These are phyloP conservation scores for Bubo scandiacus DNA, from an alignment of 2,113 vertebrate genomes.

Conservation along the genomic window DNA sequence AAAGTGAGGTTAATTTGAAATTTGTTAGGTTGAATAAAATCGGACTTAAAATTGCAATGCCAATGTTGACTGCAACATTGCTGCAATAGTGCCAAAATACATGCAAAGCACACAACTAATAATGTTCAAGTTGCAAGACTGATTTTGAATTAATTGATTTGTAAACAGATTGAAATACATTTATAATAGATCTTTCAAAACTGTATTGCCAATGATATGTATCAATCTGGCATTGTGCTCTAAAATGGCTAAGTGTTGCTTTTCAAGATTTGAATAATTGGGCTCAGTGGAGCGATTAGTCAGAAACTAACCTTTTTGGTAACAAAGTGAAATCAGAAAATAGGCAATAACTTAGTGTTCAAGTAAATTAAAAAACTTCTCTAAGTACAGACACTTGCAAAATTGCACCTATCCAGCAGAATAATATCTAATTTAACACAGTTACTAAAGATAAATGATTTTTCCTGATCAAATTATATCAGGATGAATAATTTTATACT, in stretches of 20 bases:
- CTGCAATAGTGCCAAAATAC: neutral
- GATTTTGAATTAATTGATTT: slow-evolving; percentile 63
- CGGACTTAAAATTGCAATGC: neutral
- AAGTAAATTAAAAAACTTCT: slow-evolving; percentile 63
- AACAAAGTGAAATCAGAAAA: slow-evolving; percentile 64
- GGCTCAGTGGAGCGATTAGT: slow-evolving; percentile 66
- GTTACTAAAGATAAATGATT: slow-evolving; percentile 79
- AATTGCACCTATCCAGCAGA: slow-evolving; percentile 67
- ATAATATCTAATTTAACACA: slow-evolving; percentile 78
- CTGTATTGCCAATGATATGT: neutral
- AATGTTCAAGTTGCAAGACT: slow-evolving; percentile 6
- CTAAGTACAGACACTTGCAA: slow-evolving; percentile 63
- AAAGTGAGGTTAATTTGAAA: slow-evolving; percentile 19
- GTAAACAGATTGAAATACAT: slow-evolving; percentile 32
- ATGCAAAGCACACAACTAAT: slow-evolving; percentile 1
- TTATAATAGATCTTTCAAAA: slow-evolving; percentile 34
- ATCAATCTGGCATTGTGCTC: slow-evolving; percentile 51
- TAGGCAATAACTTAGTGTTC: slow-evolving; percentile 63
- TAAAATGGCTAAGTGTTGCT: slow-evolving; percentile 56
- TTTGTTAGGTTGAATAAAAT: neutral
- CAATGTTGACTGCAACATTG: neutral
- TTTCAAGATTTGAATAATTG: slow-evolving; percentile 57
- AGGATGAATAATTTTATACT: slow-evolving; percentile 82
- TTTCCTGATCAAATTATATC: slow-evolving; percentile 80
- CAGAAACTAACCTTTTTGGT: slow-evolving; percentile 68